Evolutionary conservation across 2,888 invertebrate species (phyloP), one percentile per base, ranked within the genome.

Genomic region (Eupithecia vulgata): DNA sequence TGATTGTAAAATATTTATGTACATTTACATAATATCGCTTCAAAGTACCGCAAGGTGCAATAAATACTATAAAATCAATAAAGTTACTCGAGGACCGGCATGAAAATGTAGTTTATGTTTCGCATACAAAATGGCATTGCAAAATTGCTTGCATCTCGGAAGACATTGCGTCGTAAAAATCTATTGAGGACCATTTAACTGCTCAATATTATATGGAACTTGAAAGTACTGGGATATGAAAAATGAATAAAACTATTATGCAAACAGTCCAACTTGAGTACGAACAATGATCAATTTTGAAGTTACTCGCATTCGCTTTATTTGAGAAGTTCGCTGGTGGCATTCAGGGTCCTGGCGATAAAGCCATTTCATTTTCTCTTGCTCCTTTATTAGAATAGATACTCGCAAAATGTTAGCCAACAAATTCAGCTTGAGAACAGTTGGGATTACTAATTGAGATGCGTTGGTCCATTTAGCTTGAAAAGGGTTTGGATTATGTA

Each of bases 221-320:
- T 57, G 25, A 25, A 57, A 81, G 83, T 84, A 37, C 76, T 78
- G 79, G 81, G 83, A 88, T 85, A 86, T 88, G 86, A 86, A 89
- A 88, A 87, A 85, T 84, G 85, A 88, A 90, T 91, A 91, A 89
- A 90, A 91, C 90, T 88, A 89, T 93, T 90, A 91, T 90, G 88
- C 87, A 88, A 91, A 91, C 87, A 81, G 84, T 86, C 79, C 76
- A 86, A 90, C 82, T 89, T 83, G 83, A 82, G 83, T 83, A 81
- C 81, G 84, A 87, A 86, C 89, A 85, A 90, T 86, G 86, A 86
- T 82, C 82, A 82, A 82, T 83, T 84, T 79, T 81, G 83, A 82
- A 84, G 84, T 79, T 64, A n/a, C 62, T 64, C n/a, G 62, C n/a
- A 64, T 10, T 79, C 78, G 74, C 84, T 91, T 90, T 89, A 90